Evolutionary conservation across 2,113 vertebrate species (phyloP).

Genomic region (Apteryx mantelli): DNA sequence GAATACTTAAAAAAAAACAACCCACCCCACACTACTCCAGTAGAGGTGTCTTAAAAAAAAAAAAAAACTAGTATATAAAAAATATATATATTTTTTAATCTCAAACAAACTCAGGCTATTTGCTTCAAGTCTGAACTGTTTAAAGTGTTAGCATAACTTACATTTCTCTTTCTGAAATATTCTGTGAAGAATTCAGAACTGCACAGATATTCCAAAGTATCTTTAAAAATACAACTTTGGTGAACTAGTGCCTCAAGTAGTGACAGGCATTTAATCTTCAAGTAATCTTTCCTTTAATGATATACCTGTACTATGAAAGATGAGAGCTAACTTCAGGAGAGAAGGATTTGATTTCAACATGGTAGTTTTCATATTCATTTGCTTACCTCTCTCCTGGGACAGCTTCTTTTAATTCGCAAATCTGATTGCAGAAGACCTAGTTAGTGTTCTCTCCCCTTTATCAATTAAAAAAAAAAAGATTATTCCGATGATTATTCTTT

Average conservation of each 20-base stretch:
- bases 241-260: not conserved
- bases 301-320: not conserved
- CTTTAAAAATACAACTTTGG: not conserved
- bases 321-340: not conserved
- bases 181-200: not conserved
- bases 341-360: not conserved
- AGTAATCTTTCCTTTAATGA: not conserved
- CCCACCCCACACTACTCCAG: too few relatives aligned
- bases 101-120: not conserved
- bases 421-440: not conserved
- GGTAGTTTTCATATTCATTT: not conserved
- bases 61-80: not conserved
- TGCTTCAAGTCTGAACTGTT: not conserved
- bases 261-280: too few relatives aligned
- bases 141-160: not conserved
- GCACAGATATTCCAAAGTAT: not conserved
- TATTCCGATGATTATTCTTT: not conserved
- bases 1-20: not conserved
- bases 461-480: not conserved
- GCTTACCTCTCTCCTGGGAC: not conserved
- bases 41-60: not conserved
- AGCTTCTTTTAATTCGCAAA: not conserved
- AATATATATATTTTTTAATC: too few relatives aligned
- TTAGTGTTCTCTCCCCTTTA: not conserved
- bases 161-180: not conserved